These are phyloP conservation scores for Lucilia sericata DNA, from an alignment of 1,140 invertebrate genomes.

Conservation along the genomic window DNA sequence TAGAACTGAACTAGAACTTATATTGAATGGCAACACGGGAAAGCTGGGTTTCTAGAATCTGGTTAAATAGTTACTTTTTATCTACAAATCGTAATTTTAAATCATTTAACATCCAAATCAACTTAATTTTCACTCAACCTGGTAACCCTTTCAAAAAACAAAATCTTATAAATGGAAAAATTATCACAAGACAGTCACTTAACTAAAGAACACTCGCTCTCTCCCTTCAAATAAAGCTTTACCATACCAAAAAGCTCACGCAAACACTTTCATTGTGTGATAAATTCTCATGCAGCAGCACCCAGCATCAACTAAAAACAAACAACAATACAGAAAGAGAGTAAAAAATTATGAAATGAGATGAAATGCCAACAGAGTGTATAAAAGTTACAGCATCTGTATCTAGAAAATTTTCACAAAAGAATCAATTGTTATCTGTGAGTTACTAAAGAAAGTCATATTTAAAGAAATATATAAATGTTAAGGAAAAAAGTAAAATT, in stretches of 20 bases:
- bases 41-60: too few species aligned
- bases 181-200: neutral
- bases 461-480: constrained; percentile 7
- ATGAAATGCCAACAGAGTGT: constrained; percentile 1
- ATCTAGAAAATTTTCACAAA: constrained; percentile 41
- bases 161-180: neutral
- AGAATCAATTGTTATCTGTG: constrained; percentile 40
- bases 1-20: too few species aligned
- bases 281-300: neutral
- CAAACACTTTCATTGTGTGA: neutral
- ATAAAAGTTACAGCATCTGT: constrained; percentile 42
- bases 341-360: neutral
- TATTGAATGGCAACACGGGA: too few species aligned
- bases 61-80: too few species aligned
- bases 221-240: neutral
- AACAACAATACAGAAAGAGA: neutral
- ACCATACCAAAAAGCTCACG: neutral
- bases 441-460: constrained; percentile 41
- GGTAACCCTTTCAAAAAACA: neutral
- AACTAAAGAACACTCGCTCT: neutral
- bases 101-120: too few species aligned
- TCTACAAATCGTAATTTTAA: too few species aligned
- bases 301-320: neutral
- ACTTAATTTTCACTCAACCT: neutral
- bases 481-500: constrained; percentile 4